Conservation (phyloP, 92 coral and sea anemone species). For the Anthopleura xanthogrammica region DNA sequence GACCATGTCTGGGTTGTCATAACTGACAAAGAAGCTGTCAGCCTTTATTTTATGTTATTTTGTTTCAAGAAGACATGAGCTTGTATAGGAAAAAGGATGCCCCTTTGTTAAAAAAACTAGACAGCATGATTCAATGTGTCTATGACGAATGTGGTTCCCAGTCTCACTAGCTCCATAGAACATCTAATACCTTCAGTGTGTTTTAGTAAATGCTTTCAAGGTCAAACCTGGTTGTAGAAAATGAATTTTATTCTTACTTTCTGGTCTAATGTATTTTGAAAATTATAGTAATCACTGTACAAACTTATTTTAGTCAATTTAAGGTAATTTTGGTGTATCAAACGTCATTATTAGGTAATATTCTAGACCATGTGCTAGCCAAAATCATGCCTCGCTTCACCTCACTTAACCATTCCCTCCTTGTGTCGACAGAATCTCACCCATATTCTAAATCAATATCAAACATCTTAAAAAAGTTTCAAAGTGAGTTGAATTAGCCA, state of each 20-base stretch:
- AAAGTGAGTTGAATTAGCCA: not conserved
- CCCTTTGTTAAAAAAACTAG: not conserved
- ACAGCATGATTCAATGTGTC: not conserved
- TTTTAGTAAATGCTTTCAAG: not conserved
- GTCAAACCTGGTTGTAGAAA: not conserved
- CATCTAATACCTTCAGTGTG: too few relatives aligned
- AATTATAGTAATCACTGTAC: not conserved
- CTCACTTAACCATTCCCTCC: not conserved
- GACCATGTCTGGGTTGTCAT: not conserved
- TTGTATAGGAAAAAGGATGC: not conserved
- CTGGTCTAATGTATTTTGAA: not conserved
- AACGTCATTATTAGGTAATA: not conserved
- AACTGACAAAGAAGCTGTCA: not conserved
- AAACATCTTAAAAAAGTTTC: not conserved
- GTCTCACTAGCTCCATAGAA: not conserved
- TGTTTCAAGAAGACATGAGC: not conserved
- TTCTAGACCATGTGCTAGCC: not conserved
- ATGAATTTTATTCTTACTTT: not conserved
- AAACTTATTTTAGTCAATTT: constrained; percentile 5
- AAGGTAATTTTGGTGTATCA: constrained; percentile 1
- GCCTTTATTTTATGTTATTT: not conserved
- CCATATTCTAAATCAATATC: not conserved
- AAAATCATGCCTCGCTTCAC: not conserved
- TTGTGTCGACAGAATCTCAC: not conserved
- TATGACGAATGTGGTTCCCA: not conserved